Evolutionary conservation across 2,888 invertebrate genomes (phyloP), one percentile per base, ranked within the genome.

Genomic region (Chymomyza fuscimana): DNA sequence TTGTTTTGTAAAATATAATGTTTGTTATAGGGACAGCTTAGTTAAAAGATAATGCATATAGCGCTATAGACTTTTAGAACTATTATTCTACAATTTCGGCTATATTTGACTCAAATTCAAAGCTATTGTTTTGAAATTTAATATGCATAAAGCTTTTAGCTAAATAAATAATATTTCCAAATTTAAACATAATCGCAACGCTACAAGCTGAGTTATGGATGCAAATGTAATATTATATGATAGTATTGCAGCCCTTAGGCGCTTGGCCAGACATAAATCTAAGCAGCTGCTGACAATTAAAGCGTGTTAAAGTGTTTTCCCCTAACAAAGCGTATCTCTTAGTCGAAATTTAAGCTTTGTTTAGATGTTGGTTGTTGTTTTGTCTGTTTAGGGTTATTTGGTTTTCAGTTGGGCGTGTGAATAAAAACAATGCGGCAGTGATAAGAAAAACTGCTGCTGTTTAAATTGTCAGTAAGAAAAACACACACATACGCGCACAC

Each of bases 401-500:
- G 75, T 82, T 80, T 72, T 77, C 22, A 86, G 86, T 46, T 46
- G 89, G 89, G 89, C 89, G 89, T 89, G 89, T 86, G 87, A 89
- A 87, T 81, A 77, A 85, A 78, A 80, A 85, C 80, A 89, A 88
- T 86, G 89, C 89, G 85, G 85, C 88, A 86, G 75, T 79, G 79
- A 81, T 88, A 87, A 71, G 54, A 12, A 12, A 58, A 25, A 58
- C 58, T 58, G 25, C 63, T 58, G 36, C 32, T 67, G 54, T 63
- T 71, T 59, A 36, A 67, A 12, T 54, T 16, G 10, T 7, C 54
- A 54, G 22, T 9, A n/a, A 19, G 54, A 54, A 19, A 58, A 58
- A 29, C 0, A 56, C 56, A 65, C 51, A 19, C 15, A 19, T 40
- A 25, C 65, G 36, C 40, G 61, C 25, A 69, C 70, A 71, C 62